Evolutionary conservation across 2,797 vertebrate genomes (phyloP).

Genomic region (Macroramphosus scolopax): DNA sequence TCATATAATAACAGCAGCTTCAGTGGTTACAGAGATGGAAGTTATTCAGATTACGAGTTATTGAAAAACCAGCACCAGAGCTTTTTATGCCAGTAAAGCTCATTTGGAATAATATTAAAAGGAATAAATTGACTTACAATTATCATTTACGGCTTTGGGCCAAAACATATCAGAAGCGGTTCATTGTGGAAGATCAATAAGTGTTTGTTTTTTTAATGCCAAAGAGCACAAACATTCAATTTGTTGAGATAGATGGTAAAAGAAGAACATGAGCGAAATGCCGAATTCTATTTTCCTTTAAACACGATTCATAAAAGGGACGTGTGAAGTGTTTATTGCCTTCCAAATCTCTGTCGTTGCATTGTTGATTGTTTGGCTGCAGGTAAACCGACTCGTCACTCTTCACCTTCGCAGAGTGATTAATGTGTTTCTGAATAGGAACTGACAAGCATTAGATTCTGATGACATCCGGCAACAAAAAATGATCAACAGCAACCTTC

Average conservation of each 20-base stretch:
- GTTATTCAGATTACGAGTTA: conserved; percentile 22
- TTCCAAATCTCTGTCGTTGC: neutral
- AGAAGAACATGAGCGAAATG: neutral
- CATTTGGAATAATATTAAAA: conserved; percentile 51
- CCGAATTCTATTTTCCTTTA: too few species aligned
- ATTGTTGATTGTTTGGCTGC: conserved; percentile 8
- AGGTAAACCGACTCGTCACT: conserved; percentile 9
- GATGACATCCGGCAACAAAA: too few species aligned
- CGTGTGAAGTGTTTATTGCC: too few species aligned
- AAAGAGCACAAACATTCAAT: conserved; percentile 18
- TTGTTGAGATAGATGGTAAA: too few species aligned
- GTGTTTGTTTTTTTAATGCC: conserved; percentile 25
- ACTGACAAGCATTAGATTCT: too few species aligned
- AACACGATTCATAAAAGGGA: too few species aligned
- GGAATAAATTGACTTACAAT: conserved; percentile 55
- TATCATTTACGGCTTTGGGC: conserved; percentile 33
- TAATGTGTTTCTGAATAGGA: conserved; percentile 5
- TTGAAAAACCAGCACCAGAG: conserved; percentile 16
- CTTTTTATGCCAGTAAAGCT: conserved; percentile 24
- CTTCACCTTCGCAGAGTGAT: neutral
- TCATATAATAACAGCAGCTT: conserved; percentile 15
- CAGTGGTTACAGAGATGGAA: conserved; percentile 7
- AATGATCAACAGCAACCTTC: too few species aligned
- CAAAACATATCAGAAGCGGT: conserved; percentile 11
- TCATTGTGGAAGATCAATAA: conserved; percentile 33